A percentile compares a stretch with the other conserved stretches of the same genome.
Evolutionary conservation across 1,140 invertebrate species (phyloP).

Genomic region (Neelides sp.): DNA sequence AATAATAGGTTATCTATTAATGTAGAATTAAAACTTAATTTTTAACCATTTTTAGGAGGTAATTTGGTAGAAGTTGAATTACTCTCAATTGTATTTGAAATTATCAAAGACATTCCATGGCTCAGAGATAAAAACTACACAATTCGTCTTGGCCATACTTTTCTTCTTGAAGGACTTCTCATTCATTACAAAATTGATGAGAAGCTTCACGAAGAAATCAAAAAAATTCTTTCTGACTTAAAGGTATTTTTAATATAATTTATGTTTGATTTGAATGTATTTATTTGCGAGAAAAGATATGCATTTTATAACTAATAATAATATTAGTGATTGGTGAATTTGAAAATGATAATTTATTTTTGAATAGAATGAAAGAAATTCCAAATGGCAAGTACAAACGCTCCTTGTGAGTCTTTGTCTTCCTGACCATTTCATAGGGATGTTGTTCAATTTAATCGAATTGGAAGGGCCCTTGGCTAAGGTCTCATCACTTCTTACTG

Average conservation of each 20-base stretch:
- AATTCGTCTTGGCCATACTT: constrained; percentile 70
- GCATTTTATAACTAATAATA: background rate
- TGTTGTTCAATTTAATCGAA: constrained; percentile 56
- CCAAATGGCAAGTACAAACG: constrained; percentile 57
- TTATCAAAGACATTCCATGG: constrained; percentile 56
- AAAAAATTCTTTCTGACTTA: constrained; percentile 47
- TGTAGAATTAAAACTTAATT: constrained; percentile 8
- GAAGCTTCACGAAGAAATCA: constrained; percentile 53
- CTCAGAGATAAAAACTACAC: constrained; percentile 53
- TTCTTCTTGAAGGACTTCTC: constrained; percentile 61
- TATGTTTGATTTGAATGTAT: background rate
- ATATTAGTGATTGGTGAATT: background rate
- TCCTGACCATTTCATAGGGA: constrained; percentile 52
- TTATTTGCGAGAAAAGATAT: background rate
- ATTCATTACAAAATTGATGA: constrained; percentile 64
- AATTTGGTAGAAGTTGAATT: constrained; percentile 71
- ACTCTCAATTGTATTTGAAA: constrained; percentile 60
- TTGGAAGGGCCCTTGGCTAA: constrained; percentile 54
- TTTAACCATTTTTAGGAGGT: constrained; percentile 37
- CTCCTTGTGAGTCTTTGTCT: constrained; percentile 54
- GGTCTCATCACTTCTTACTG: constrained; percentile 42
- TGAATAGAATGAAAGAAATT: constrained; percentile 46
- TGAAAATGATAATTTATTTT: constrained; percentile 12
- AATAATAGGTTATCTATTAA: too few relatives aligned
- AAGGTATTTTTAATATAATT: constrained; percentile 36